Percentiles rank a stretch among this genome's conserved stretches.
These are phyloP conservation scores for Pegoplata infirma DNA, from an alignment of 2,888 invertebrate species.

Conservation along the genomic window DNA sequence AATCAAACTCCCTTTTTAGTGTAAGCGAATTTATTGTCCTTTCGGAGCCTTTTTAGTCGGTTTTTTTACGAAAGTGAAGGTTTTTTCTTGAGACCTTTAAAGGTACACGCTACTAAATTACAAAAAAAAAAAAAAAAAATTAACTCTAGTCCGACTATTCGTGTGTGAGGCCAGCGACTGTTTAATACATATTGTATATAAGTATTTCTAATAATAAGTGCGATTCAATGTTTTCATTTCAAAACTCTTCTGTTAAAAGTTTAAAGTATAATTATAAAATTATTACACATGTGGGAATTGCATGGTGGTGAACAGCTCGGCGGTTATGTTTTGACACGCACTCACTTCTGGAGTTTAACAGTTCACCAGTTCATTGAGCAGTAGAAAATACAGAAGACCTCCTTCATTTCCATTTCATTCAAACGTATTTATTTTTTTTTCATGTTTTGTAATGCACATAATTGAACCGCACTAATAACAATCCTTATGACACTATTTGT, in stretches of 20 bases:
- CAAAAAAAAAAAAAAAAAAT: too few relatives aligned
- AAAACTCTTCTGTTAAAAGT: conserved; percentile 35
- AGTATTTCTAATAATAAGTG: conserved; percentile 54
- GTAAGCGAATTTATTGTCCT: too few relatives aligned
- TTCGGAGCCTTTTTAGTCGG: too few relatives aligned
- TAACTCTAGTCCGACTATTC: too few relatives aligned
- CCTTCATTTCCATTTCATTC: neutral
- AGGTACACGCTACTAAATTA: too few relatives aligned
- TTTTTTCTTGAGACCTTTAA: too few relatives aligned
- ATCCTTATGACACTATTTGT: conserved; percentile 62
- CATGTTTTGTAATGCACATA: conserved; percentile 55
- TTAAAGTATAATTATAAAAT: conserved; percentile 65
- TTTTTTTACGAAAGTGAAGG: too few relatives aligned
- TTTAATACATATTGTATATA: neutral
- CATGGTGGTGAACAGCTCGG: conserved; percentile 52
- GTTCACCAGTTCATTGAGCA: conserved; percentile 65
- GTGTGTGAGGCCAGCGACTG: too few relatives aligned
- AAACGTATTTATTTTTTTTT: neutral
- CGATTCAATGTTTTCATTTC: conserved; percentile 63
- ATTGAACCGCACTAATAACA: conserved; percentile 60
- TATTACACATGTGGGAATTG: conserved; percentile 64
- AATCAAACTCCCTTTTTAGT: too few relatives aligned
- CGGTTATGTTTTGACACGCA: conserved; percentile 75
- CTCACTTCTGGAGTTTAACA: conserved; percentile 65
- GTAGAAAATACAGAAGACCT: conserved; percentile 28